phyloP scores from a whole-genome alignment of 1,140 invertebrate genomes.

The Whitmania pigra region DNA sequence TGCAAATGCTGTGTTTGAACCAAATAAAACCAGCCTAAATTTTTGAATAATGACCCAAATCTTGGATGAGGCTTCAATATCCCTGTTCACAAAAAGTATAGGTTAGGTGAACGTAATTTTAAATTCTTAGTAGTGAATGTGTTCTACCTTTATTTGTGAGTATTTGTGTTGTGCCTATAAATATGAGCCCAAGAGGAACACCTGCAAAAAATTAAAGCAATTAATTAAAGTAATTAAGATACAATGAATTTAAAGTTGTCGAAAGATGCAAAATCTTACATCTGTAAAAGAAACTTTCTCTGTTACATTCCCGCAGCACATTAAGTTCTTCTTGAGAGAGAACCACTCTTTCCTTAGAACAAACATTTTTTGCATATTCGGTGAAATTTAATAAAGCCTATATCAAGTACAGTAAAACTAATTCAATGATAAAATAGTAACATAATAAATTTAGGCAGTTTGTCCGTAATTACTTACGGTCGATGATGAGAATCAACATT shows the following conservation, averaged over 20 bases:
- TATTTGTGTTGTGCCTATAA: conserved; percentile 50
- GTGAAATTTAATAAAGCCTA: too few relatives aligned
- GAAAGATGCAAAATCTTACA: conserved; percentile 36
- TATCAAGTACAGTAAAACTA: too few relatives aligned
- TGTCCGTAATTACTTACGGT: too few relatives aligned
- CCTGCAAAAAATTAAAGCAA: conserved; percentile 4
- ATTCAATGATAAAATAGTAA: too few relatives aligned
- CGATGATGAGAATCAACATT: too few relatives aligned
- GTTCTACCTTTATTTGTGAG: conserved; percentile 49
- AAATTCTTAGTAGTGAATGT: background rate
- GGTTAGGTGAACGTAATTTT: background rate
- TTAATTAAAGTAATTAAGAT: background rate
- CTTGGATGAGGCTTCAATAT: conserved; percentile 47
- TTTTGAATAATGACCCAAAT: conserved; percentile 55
- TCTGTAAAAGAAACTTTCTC: conserved; percentile 57
- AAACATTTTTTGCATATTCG: too few relatives aligned
- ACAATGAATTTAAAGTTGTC: too few relatives aligned
- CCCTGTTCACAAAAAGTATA: conserved; percentile 33
- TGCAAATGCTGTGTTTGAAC: too few relatives aligned
- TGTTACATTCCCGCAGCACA: conserved; percentile 56
- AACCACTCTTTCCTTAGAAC: background rate
- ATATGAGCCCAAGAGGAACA: conserved; percentile 50
- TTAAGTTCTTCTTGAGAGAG: conserved; percentile 48
- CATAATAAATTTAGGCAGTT: too few relatives aligned
- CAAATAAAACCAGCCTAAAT: conserved; percentile 11